phyloP scores from a whole-genome alignment of 2,797 vertebrate species.

The Okamejei kenojei region DNA sequence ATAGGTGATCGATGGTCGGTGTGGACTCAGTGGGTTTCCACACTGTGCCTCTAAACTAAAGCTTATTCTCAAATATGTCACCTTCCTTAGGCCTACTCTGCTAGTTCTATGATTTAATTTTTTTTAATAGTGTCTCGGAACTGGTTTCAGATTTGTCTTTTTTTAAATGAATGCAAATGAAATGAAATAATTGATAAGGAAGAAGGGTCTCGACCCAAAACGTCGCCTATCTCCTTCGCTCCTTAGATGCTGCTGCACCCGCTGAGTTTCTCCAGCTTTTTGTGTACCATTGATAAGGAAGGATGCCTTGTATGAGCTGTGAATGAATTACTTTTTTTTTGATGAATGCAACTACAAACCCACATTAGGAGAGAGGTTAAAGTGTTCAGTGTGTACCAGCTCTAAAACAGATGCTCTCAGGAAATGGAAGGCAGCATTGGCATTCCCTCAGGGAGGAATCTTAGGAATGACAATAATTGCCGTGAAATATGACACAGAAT shows the following conservation, averaged over 20 bases:
- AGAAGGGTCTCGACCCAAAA: too few species aligned
- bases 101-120: background rate
- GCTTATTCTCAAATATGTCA: background rate
- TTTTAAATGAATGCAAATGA: background rate
- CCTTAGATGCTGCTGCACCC: too few species aligned
- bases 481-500: conserved; percentile 12
- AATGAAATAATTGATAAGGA: background rate
- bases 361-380: background rate
- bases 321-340: background rate
- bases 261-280: too few species aligned
- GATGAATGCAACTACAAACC: background rate
- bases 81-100: background rate
- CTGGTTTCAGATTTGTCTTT: background rate
- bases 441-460: conserved; percentile 23
- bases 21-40: too few species aligned
- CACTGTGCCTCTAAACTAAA: too few species aligned
- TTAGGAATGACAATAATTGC: conserved; percentile 14
- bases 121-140: background rate
- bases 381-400: background rate
- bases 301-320: background rate
- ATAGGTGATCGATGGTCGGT: too few species aligned
- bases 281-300: background rate
- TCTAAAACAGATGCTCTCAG: background rate
- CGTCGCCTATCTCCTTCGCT: too few species aligned
- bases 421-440: background rate